Evolutionary conservation across 2,888 invertebrate species (phyloP).

Genomic region (Ochropacha duplaris): DNA sequence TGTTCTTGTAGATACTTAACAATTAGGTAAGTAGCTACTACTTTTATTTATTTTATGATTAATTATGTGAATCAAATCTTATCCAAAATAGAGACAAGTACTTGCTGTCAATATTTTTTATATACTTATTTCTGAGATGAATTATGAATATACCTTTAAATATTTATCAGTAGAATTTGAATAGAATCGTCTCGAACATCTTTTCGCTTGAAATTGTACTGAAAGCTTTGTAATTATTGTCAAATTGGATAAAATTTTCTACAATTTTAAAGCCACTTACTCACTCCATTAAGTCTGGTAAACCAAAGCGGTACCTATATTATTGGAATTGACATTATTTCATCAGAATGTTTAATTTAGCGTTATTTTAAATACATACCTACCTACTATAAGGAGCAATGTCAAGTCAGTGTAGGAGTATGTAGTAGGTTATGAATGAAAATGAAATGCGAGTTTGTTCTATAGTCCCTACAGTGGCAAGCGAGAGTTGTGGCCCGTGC

Average conservation of each 20-base stretch:
- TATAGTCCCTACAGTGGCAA: conserved; percentile 68
- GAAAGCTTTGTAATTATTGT: background rate
- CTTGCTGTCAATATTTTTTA: too few species aligned
- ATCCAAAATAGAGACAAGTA: background rate
- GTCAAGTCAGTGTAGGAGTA: too few species aligned
- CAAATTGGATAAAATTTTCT: too few species aligned
- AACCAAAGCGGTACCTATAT: background rate
- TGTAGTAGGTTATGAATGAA: background rate
- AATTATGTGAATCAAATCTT: too few species aligned
- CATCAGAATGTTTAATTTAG: background rate
- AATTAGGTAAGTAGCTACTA: too few species aligned
- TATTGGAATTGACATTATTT: background rate
- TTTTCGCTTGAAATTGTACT: background rate
- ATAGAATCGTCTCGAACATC: background rate
- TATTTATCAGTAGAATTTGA: background rate
- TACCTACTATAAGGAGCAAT: too few species aligned
- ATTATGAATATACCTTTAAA: background rate
- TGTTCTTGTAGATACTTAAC: too few species aligned
- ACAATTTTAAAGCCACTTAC: background rate
- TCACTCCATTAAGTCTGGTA: background rate
- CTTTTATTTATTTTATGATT: too few species aligned
- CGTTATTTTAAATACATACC: too few species aligned
- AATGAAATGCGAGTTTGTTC: conserved; percentile 1
- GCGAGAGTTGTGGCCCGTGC: conserved; percentile 58
- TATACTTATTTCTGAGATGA: background rate